Percentiles rank a stretch among this genome's conserved stretches.
Evolutionary conservation across 2,113 vertebrate species (phyloP).

Genomic region (Diadophis punctatus): DNA sequence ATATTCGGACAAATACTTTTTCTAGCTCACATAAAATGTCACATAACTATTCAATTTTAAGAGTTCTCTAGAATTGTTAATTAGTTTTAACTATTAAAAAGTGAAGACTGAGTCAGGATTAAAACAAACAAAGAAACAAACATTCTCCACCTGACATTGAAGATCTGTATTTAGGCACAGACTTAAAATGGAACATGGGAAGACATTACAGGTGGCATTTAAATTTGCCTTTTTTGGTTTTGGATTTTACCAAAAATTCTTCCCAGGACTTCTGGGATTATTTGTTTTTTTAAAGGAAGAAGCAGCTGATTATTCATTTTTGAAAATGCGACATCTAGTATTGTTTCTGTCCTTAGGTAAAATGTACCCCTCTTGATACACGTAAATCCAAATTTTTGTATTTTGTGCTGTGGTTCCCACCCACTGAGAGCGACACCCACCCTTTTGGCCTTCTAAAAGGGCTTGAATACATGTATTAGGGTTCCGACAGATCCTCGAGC

Average conservation of each 20-base stretch:
- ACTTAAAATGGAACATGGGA: neutral
- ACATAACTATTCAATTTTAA: neutral
- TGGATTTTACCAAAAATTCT: neutral
- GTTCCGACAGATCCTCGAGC: too few relatives aligned
- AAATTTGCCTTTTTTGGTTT: neutral
- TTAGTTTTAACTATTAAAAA: neutral
- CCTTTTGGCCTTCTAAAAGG: too few relatives aligned
- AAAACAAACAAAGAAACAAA: neutral
- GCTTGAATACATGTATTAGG: too few relatives aligned
- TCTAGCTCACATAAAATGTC: neutral
- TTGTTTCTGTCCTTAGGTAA: neutral
- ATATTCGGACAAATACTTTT: neutral
- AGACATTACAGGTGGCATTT: neutral
- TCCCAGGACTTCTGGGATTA: neutral
- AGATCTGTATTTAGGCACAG: neutral
- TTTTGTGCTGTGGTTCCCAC: neutral
- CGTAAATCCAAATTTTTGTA: neutral
- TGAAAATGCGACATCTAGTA: neutral
- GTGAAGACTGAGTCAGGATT: neutral
- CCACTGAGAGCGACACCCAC: too few relatives aligned
- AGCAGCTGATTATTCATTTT: neutral
- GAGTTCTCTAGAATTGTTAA: neutral
- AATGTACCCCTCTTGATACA: neutral
- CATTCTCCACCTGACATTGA: neutral
- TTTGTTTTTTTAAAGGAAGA: neutral